Conservation (phyloP, 1,140 invertebrate genomes). For the Ptiloglossa arizonensis region DNA sequence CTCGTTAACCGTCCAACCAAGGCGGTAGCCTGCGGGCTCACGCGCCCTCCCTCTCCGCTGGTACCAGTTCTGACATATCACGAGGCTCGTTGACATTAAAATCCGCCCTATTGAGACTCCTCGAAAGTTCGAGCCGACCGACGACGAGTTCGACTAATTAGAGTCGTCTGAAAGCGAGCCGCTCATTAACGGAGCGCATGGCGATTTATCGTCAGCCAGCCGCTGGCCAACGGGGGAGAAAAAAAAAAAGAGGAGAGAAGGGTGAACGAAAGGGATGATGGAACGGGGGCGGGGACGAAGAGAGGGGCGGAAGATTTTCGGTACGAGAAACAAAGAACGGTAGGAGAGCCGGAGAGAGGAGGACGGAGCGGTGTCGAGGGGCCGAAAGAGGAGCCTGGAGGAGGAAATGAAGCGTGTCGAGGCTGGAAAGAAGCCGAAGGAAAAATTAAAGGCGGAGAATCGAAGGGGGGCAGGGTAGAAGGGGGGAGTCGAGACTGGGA, state of each 20-base stretch:
- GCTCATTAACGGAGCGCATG: slow-evolving; percentile 23
- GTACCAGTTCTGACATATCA: slow-evolving; percentile 30
- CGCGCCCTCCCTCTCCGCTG: too few species aligned
- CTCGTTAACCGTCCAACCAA: too few species aligned
- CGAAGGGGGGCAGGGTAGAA: slow-evolving; percentile 21
- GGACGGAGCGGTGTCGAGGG: background rate
- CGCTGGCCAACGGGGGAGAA: background rate
- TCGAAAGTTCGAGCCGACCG: slow-evolving; percentile 4
- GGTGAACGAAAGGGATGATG: background rate
- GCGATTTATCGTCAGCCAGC: slow-evolving; percentile 15
- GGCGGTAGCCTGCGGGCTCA: too few species aligned
- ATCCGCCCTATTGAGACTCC: slow-evolving; percentile 14
- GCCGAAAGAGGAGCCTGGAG: background rate
- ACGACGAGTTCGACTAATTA: slow-evolving; percentile 38
- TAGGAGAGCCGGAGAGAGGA: background rate
- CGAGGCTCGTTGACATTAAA: slow-evolving; percentile 21
- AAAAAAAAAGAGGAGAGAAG: background rate
- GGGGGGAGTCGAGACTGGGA: background rate
- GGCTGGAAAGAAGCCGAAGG: slow-evolving; percentile 12
- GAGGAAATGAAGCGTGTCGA: slow-evolving; percentile 37
- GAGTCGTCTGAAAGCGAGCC: background rate
- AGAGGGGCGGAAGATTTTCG: background rate
- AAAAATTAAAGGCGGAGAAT: slow-evolving; percentile 32
- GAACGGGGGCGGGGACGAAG: background rate
- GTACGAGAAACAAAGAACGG: background rate